Base-by-base conservation (phyloP, 2,113 vertebrate genomes). In the Henicopernis longicauda region DNA sequence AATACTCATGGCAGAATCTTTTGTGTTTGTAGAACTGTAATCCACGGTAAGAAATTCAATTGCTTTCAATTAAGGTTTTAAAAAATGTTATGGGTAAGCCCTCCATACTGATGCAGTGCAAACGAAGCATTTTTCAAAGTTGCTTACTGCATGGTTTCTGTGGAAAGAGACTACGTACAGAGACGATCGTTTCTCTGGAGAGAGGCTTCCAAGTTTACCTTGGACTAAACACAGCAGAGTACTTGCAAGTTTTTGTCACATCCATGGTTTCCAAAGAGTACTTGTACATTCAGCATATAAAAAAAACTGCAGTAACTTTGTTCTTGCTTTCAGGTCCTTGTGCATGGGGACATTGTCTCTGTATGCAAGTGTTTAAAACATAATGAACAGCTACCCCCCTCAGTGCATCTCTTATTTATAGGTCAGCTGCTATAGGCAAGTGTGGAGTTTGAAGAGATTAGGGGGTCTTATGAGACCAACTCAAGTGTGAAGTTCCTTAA, bases 101-200 rank as follows among this genome's bases (percentile, higher is more conserved):
- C 38, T 92, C 63, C 42, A 10, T 49, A 66, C 71, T 85, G 81
- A 63, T 63, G 52, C 49, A 82, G 58, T 91, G 91, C 91, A 93
- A 95, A 82, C 87, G 90, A 91, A 96, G 96, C 93, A 26, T 95
- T 93, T 97, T 93, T 89, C 54, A 57, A 6, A 96, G 87, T 76
- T 96, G 95, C 95, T 95, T 96, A 91, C 89, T 79, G 34, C 11
- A 7, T 76, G 44, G 29, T 87, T 94, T 96, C 89, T 87, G 69
- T 89, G 77, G 45, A 55, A 78, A 82, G 83, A 86, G 69, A 10
- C 32, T 83, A 36, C 20, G 3, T 29, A 50, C 36, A 58, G 91
- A 80, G 71, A 44, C 4, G 7, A 40, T 47, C 0, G 0, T 90
- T 55, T 86, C 76, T 84, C 63, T 81, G 67, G 27, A 71, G 71